Evolutionary conservation across 2,888 invertebrate species (phyloP).

Genomic region (Oligia strigilis): DNA sequence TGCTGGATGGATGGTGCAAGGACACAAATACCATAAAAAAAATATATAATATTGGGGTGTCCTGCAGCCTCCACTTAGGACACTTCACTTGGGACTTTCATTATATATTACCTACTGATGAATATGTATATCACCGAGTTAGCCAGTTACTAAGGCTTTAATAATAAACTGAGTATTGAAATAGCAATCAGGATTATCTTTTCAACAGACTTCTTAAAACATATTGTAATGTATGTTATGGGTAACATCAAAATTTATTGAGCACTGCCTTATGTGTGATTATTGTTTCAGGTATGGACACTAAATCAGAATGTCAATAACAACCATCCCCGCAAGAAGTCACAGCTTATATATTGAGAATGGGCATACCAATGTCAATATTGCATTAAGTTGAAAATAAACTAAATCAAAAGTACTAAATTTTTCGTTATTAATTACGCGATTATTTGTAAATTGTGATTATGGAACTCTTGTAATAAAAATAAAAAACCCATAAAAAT

Average conservation of each 20-base stretch:
- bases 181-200: background rate
- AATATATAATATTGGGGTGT: background rate
- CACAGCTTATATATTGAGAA: slow-evolving; percentile 68
- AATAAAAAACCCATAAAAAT: slow-evolving; percentile 78
- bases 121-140: background rate
- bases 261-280: slow-evolving; percentile 4
- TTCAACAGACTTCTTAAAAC: background rate
- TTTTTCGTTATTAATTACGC: slow-evolving; percentile 83
- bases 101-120: background rate
- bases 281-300: slow-evolving; percentile 89
- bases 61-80: background rate
- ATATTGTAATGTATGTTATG: background rate
- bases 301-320: slow-evolving; percentile 71
- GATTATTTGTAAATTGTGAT: slow-evolving; percentile 73
- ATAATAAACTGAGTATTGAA: background rate
- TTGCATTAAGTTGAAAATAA: slow-evolving; percentile 85
- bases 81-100: background rate
- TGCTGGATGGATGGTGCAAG: background rate
- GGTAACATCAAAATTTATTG: background rate
- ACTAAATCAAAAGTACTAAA: slow-evolving; percentile 78
- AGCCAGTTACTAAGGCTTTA: background rate
- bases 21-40: background rate
- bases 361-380: slow-evolving; percentile 80
- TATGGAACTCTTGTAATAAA: slow-evolving; percentile 73
- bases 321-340: slow-evolving; percentile 59